Evolutionary conservation across 2,888 invertebrate genomes (phyloP).

Genomic region (Lottia gigantea): DNA sequence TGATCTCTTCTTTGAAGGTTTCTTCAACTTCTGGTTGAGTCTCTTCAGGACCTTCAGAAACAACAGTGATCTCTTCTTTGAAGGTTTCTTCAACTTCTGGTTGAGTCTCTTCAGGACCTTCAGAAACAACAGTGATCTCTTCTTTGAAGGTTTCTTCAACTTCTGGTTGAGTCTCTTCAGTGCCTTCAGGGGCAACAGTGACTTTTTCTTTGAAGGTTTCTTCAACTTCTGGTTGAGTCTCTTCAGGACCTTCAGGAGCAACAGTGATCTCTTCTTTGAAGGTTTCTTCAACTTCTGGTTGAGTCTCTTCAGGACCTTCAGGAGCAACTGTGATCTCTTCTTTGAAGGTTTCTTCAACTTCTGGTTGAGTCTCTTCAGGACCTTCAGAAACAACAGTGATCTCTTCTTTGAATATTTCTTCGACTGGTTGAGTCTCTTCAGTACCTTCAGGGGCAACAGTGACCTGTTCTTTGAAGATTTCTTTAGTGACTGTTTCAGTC

Average conservation of each 20-base stretch:
- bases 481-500: too few species aligned
- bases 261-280: neutral
- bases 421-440: constrained; percentile 13
- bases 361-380: too few species aligned
- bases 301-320: constrained; percentile 19
- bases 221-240: neutral
- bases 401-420: constrained; percentile 15
- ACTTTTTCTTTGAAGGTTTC: neutral
- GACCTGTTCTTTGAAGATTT: constrained; percentile 9
- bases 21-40: too few species aligned
- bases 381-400: constrained; percentile 9
- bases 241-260: neutral
- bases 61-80: too few species aligned
- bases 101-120: too few species aligned
- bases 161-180: too few species aligned
- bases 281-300: neutral
- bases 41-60: too few species aligned
- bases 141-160: too few species aligned
- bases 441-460: constrained; percentile 1
- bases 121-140: too few species aligned
- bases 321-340: constrained; percentile 23
- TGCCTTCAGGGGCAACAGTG: too few species aligned
- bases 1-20: too few species aligned
- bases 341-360: neutral
- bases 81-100: too few species aligned